A percentile compares a stretch with the other conserved stretches of the same genome.
phyloP scores from a whole-genome alignment of 2,113 vertebrate genomes.

The Zeus faber region DNA sequence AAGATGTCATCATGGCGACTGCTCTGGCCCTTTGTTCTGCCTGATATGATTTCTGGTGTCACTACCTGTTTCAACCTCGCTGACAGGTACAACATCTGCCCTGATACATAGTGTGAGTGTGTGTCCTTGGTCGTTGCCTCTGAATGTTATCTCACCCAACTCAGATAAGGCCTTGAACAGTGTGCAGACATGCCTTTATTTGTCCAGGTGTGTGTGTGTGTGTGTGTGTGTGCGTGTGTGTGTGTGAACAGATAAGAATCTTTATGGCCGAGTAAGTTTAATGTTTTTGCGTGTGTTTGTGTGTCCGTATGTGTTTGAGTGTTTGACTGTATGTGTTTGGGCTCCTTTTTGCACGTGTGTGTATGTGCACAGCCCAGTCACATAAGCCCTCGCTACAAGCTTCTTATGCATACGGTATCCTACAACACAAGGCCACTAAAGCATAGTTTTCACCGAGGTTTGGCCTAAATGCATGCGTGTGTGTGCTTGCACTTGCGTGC shows the following conservation, averaged over 20 bases:
- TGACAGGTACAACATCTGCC: too few species aligned
- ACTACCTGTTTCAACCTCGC: too few species aligned
- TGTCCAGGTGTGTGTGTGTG: constrained; percentile 8
- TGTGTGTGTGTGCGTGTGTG: background rate
- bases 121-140: background rate
- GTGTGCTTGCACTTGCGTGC: background rate
- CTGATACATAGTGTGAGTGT: background rate
- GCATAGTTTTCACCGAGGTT: constrained; percentile 39
- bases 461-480: constrained; percentile 13
- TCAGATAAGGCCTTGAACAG: background rate
- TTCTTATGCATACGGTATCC: constrained; percentile 44
- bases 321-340: constrained; percentile 9
- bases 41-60: too few species aligned
- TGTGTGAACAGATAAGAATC: too few species aligned
- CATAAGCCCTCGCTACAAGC: constrained; percentile 55
- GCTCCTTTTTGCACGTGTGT: constrained; percentile 1
- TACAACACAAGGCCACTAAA: constrained; percentile 44
- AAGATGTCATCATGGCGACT: too few species aligned
- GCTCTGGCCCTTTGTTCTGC: too few species aligned
- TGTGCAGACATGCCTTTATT: background rate
- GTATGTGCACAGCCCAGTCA: constrained; percentile 12
- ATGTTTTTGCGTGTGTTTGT: background rate
- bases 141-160: background rate
- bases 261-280: too few species aligned
- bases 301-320: background rate